Base-by-base conservation (phyloP, 2,888 invertebrate genomes). In the Emesis furor region DNA sequence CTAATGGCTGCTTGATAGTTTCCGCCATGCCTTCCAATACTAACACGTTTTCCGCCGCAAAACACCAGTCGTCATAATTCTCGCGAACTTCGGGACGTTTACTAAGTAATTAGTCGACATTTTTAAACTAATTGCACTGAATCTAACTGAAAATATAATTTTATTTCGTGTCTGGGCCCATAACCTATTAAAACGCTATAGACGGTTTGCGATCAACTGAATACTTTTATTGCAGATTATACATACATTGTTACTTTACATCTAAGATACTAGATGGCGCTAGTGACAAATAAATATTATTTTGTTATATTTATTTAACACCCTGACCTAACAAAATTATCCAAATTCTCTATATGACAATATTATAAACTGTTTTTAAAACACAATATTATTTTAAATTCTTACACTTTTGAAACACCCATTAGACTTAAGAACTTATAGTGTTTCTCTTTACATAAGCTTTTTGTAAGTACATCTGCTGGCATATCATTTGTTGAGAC, bases 31-130 rank as follows among this genome's bases (percentile, higher is more conserved):
- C 24, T 24, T 24, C 24, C 1, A 83, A 67, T 51, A 83, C 76
- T 8, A 83, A 74, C 73, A 83, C 80, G 17, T 78, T 83, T 78
- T 79, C 76, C 35, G 75, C 74, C 46, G 72, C 67, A 71, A 81
- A 81, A 46, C 81, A 71, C 78, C 76, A 69, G 37, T 76, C 80
- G 7, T 62, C 39, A 14, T 69, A 69, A 72, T 72, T 79, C 3
- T 71, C 30, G 24, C 59, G 59, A 59, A 59, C 6, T 59, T 59
- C 17, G 59, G 59, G n/a, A 17, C 17, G 17, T 59, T 59, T n/a
- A 7, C 59, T n/a, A 59, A 59, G 17, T 59, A 59, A 59, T n/a
- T 59, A 6, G 59, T 59, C 17, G 59, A 59, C 59, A 59, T 59
- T 17, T 24, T 55, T 55, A 3, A n/a, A 24, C 59, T 5, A 5